Evolutionary conservation across 2,797 vertebrate genomes (phyloP).

Genomic region (Cottoperca gobio): DNA sequence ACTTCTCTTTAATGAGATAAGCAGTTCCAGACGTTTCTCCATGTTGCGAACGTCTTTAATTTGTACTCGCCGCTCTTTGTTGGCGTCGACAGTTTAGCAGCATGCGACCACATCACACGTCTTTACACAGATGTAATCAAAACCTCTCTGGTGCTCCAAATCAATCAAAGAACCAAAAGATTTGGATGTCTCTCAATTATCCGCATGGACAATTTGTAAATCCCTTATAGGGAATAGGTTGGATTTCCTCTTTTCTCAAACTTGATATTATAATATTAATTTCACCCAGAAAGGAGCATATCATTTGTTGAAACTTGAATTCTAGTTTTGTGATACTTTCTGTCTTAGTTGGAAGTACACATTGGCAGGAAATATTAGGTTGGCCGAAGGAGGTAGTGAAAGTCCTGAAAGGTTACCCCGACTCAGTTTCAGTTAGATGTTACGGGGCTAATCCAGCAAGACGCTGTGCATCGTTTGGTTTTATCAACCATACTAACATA

Average conservation of each 20-base stretch:
- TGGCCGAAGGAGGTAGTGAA: not conserved
- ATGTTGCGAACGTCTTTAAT: conserved; percentile 19
- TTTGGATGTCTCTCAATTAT: not conserved
- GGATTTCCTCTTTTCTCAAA: not conserved
- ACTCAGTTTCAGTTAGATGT: not conserved
- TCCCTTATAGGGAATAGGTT: not conserved
- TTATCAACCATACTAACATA: not conserved
- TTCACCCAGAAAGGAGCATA: not conserved
- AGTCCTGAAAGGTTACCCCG: not conserved
- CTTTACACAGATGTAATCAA: conserved; percentile 5
- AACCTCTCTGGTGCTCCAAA: not conserved
- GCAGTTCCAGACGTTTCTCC: conserved; percentile 22
- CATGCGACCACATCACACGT: not conserved
- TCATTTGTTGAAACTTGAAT: not conserved
- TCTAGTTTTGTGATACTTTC: not conserved
- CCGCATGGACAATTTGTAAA: not conserved
- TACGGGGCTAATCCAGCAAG: not conserved
- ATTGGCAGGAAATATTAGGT: not conserved
- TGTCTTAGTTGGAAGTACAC: not conserved
- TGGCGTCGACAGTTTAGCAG: not conserved
- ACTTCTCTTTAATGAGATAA: conserved; percentile 23
- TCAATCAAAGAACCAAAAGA: conserved; percentile 9
- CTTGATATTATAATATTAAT: not conserved
- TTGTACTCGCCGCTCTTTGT: conserved; percentile 3
- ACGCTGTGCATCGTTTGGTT: not conserved